Evolutionary conservation across 2,888 invertebrate genomes (phyloP).

Genomic region (Iselma pallidipennis): DNA sequence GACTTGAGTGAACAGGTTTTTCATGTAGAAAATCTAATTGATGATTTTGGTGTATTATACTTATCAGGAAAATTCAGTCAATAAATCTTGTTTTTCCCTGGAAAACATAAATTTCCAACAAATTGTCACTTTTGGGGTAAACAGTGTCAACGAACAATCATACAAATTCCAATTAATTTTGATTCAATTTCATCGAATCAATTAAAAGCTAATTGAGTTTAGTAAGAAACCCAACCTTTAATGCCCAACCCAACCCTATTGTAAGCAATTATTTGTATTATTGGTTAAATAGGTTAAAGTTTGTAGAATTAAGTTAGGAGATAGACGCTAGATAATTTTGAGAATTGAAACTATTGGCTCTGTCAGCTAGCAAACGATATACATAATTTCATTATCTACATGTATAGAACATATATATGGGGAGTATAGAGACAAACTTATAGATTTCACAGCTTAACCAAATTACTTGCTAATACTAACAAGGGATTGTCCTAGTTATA

Average conservation of each 20-base stretch:
- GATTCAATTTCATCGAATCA: no score
- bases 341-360: neutral
- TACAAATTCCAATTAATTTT: no score
- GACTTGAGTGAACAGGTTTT: conserved; percentile 22
- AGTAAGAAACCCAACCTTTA: neutral
- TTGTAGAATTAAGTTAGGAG: neutral
- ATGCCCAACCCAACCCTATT: neutral
- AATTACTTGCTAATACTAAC: neutral
- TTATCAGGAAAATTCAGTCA: conserved; percentile 18
- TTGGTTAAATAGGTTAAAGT: neutral
- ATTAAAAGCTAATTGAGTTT: no score
- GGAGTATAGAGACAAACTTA: no score
- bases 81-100: conserved; percentile 17
- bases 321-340: neutral
- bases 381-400: no score
- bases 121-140: neutral
- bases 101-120: conserved; percentile 13
- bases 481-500: neutral
- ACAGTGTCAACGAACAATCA: no score
- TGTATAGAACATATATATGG: no score
- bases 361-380: no score
- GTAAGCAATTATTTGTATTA: neutral
- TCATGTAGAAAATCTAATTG: conserved; percentile 26
- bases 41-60: conserved; percentile 24
- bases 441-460: neutral